These are phyloP conservation scores for Sitophilus oryzae DNA, from an alignment of 1,140 invertebrate species.

Conservation along the genomic window DNA sequence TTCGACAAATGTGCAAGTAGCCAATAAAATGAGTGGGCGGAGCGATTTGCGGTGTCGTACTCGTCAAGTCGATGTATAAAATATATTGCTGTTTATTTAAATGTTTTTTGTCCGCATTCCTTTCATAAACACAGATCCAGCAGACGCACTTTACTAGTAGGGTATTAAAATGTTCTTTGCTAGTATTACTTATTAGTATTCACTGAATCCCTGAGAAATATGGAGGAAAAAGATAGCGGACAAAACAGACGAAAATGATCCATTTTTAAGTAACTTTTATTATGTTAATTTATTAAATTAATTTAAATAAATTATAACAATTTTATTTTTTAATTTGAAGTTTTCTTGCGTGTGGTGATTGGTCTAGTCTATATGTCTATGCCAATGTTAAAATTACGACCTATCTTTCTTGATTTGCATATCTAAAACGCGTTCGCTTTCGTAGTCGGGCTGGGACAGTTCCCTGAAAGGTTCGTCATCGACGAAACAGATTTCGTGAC, in stretches of 20 bases:
- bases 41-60: too few species aligned
- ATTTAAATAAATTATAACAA: too few species aligned
- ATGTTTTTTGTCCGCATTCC: too few species aligned
- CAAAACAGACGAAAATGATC: conserved; percentile 50
- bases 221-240: conserved; percentile 45
- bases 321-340: too few species aligned
- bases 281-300: too few species aligned
- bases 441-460: conserved; percentile 80
- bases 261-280: conserved; percentile 5
- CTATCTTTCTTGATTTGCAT: conserved; percentile 71
- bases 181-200: conserved; percentile 51
- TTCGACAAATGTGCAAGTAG: too few species aligned
- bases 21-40: too few species aligned
- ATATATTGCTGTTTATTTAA: too few species aligned
- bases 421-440: conserved; percentile 72
- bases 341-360: too few species aligned
- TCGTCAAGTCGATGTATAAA: too few species aligned
- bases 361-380: not conserved
- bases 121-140: too few species aligned
- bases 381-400: conserved; percentile 36
- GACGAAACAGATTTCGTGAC: conserved; percentile 98
- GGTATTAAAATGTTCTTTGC: not conserved
- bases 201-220: conserved; percentile 62
- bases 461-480: conserved; percentile 90
- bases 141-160: not conserved